These are phyloP conservation scores for Willowsia nigromaculata DNA, from an alignment of 2,888 invertebrate species.

Conservation along the genomic window DNA sequence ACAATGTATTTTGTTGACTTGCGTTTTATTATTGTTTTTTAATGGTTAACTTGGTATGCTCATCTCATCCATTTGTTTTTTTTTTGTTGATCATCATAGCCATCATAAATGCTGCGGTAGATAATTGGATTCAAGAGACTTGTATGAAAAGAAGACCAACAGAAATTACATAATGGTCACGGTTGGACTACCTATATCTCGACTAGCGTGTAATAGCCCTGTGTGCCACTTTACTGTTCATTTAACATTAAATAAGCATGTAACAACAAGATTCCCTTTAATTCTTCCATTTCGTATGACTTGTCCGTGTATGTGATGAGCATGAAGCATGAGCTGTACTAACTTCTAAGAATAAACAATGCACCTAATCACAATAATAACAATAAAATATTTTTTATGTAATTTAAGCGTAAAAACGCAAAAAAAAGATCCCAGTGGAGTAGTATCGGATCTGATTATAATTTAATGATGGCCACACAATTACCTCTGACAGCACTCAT, in stretches of 20 bases:
- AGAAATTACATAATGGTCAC: constrained; percentile 66
- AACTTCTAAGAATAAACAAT: neutral
- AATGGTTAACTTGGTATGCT: neutral
- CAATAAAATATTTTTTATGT: neutral
- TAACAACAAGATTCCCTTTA: constrained; percentile 33
- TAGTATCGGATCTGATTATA: neutral
- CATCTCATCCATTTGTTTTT: neutral
- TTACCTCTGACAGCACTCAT: neutral
- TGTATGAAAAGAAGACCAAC: constrained; percentile 39
- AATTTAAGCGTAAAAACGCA: neutral
- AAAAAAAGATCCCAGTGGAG: neutral
- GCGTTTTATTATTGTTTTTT: neutral
- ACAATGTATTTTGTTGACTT: constrained; percentile 1
- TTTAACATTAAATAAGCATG: constrained; percentile 55
- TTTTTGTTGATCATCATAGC: neutral
- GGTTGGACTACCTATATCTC: constrained; percentile 36
- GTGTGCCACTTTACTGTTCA: constrained; percentile 67
- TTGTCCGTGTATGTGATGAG: constrained; percentile 1
- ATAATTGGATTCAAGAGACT: neutral
- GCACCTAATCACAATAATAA: neutral
- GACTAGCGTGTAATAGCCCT: constrained; percentile 22
- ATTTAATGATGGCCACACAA: neutral
- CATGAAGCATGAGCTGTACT: neutral
- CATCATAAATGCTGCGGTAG: neutral
- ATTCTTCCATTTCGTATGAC: constrained; percentile 3